phyloP scores from a whole-genome alignment of 2,888 invertebrate species.

The Trissolcus brochymenae region DNA sequence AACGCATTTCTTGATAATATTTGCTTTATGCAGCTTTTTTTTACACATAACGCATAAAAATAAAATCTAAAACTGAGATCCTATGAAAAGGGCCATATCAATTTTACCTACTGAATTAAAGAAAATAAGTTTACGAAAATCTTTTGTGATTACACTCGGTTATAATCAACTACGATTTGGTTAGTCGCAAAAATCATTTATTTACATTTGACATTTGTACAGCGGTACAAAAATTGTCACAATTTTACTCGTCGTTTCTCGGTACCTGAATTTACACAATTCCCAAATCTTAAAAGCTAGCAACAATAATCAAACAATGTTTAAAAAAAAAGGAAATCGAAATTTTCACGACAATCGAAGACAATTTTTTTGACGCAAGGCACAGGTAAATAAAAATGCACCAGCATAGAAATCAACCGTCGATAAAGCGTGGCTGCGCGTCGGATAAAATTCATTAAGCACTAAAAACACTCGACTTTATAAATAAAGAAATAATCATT shows the following conservation, averaged over 20 bases:
- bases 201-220: constrained; percentile 43
- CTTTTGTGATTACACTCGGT: no score
- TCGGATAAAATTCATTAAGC: constrained; percentile 8
- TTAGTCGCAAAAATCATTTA: constrained; percentile 38
- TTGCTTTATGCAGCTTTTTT: no score
- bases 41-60: no score
- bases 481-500: constrained; percentile 28
- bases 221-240: constrained; percentile 29
- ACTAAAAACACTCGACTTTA: constrained; percentile 23
- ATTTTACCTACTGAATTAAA: no score
- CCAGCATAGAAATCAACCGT: no score
- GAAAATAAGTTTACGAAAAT: no score
- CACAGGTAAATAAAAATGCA: no score
- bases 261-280: constrained; percentile 32
- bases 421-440: not conserved
- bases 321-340: constrained; percentile 11
- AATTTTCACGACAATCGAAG: not conserved
- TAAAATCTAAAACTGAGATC: no score
- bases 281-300: constrained; percentile 32
- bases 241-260: constrained; percentile 21
- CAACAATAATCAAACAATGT: constrained; percentile 35
- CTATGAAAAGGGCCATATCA: no score
- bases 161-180: not conserved
- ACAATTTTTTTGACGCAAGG: no score
- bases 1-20: no score